phyloP scores from a whole-genome alignment of 2,797 vertebrate species.

The Tragopan temminckii region DNA sequence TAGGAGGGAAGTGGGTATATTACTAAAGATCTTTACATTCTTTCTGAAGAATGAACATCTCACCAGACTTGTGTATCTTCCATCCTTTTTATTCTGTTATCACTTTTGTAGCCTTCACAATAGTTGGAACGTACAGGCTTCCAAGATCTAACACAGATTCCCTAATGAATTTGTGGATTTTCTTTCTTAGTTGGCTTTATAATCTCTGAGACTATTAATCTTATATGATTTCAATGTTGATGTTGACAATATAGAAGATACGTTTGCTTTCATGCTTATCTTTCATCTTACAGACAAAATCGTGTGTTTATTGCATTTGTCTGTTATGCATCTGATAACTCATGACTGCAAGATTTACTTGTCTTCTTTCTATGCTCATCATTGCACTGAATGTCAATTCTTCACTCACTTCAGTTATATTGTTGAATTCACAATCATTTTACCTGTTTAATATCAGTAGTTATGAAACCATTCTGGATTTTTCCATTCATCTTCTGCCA shows the following conservation, averaged over 20 bases:
- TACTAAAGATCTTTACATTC: background rate
- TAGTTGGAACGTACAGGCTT: slow-evolving; percentile 54
- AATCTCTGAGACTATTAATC: slow-evolving; percentile 53
- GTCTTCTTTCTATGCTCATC: background rate
- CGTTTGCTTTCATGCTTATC: background rate
- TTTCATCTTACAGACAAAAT: background rate
- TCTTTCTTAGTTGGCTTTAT: slow-evolving; percentile 33
- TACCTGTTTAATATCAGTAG: background rate
- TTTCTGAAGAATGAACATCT: background rate
- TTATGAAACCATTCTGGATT: background rate
- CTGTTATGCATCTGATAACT: background rate
- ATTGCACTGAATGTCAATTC: background rate
- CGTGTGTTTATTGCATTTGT: background rate
- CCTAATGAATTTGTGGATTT: slow-evolving; percentile 77
- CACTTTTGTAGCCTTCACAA: background rate
- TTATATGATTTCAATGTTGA: slow-evolving; percentile 46
- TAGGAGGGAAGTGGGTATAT: fast-evolving
- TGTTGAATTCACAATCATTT: background rate
- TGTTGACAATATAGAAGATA: background rate
- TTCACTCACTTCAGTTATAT: background rate
- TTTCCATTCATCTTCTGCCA: background rate
- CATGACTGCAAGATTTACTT: background rate
- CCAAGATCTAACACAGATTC: slow-evolving; percentile 29
- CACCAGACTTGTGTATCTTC: background rate
- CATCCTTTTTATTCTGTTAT: background rate